Conservation (phyloP, 2,888 invertebrate genomes). For the Protonemura montana region DNA sequence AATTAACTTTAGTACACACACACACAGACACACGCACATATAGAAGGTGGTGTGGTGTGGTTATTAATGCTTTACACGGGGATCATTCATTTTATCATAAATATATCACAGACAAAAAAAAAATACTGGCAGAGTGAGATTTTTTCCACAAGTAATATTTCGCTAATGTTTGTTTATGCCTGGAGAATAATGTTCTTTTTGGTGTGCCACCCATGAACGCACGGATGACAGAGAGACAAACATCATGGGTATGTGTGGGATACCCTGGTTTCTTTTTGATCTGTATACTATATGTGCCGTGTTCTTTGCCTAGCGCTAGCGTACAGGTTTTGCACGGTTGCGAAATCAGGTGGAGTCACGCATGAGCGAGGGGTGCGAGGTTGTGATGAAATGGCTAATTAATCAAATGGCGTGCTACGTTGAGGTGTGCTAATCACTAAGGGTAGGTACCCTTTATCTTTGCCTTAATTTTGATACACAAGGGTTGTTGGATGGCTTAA, state of each 20-base stretch:
- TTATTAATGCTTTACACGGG: not conserved
- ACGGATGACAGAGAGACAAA: not conserved
- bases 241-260: not conserved
- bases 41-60: not conserved
- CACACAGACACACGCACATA: slow-evolving; percentile 14
- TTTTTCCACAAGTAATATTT: slow-evolving; percentile 21
- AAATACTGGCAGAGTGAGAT: not conserved
- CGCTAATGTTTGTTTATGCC: slow-evolving; percentile 33
- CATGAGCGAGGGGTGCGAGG: not conserved
- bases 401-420: not conserved
- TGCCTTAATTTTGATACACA: too few species aligned
- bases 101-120: slow-evolving; percentile 8
- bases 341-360: not conserved
- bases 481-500: too few species aligned
- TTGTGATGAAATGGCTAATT: too few species aligned
- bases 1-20: slow-evolving; percentile 17
- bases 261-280: not conserved
- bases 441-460: too few species aligned
- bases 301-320: not conserved
- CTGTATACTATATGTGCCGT: not conserved
- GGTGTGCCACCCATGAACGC: not conserved
- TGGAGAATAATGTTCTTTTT: slow-evolving; percentile 27
- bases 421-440: not conserved
- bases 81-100: slow-evolving; percentile 12
- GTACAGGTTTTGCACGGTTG: not conserved